These are phyloP conservation scores for Nephrotoma appendiculata DNA, from an alignment of 2,888 invertebrate species.

Conservation along the genomic window DNA sequence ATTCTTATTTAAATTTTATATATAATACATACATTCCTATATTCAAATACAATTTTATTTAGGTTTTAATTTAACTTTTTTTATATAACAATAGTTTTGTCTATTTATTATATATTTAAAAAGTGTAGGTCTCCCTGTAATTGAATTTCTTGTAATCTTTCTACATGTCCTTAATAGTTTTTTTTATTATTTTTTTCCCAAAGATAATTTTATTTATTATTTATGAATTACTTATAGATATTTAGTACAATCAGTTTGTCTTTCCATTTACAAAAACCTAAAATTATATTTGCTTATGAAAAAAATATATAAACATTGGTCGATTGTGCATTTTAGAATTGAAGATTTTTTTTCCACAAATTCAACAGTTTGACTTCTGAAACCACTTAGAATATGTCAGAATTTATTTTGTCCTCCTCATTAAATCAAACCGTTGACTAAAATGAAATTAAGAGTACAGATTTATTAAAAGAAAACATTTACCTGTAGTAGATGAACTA, in stretches of 20 bases:
- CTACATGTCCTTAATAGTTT: neutral
- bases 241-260: neutral
- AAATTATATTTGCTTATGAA: neutral
- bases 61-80: neutral
- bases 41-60: neutral
- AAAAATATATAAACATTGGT: neutral
- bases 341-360: neutral
- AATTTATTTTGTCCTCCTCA: neutral
- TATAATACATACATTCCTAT: neutral
- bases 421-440: neutral
- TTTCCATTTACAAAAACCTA: slow-evolving; percentile 2
- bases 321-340: neutral
- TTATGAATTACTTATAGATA: neutral
- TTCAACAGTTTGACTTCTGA: neutral
- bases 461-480: neutral
- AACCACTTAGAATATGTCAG: neutral
- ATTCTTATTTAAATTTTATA: neutral
- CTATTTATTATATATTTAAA: neutral
- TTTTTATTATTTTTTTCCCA: neutral
- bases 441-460: neutral
- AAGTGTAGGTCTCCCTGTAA: neutral
- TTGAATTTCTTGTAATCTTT: neutral
- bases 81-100: neutral
- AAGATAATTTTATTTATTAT: neutral
- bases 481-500: neutral